These are phyloP conservation scores for Agonopterix heracliana DNA, from an alignment of 2,888 invertebrate species.

Conservation along the genomic window DNA sequence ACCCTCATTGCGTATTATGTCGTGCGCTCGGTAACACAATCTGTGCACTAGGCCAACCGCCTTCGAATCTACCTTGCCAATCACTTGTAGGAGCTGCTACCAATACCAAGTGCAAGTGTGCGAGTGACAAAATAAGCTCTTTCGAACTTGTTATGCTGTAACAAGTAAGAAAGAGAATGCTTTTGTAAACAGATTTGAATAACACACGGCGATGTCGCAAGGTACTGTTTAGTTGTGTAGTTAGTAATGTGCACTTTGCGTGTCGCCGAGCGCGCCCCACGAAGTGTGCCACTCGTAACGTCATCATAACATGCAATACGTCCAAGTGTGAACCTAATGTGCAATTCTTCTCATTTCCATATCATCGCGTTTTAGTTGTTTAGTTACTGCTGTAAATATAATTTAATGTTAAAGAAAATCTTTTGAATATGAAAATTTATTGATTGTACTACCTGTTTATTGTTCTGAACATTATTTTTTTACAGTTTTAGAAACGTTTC, in stretches of 20 bases:
- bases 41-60: too few species aligned
- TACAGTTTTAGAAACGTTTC: conserved; percentile 62
- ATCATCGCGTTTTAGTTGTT: conserved; percentile 67
- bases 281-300: conserved; percentile 36
- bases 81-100: too few species aligned
- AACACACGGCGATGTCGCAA: too few species aligned
- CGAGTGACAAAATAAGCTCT: too few species aligned
- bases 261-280: conserved; percentile 22
- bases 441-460: conserved; percentile 54
- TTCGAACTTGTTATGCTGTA: too few species aligned
- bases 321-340: conserved; percentile 68
- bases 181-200: too few species aligned
- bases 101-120: too few species aligned
- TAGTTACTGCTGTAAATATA: conserved; percentile 71
- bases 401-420: conserved; percentile 59
- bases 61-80: too few species aligned
- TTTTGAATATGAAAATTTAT: conserved; percentile 60
- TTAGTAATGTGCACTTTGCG: conserved; percentile 2
- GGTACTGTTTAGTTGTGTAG: too few species aligned
- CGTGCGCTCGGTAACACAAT: conserved; percentile 37
- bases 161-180: too few species aligned
- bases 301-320: conserved; percentile 57
- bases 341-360: conserved; percentile 74
- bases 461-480: conserved; percentile 64
- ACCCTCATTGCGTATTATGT: conserved; percentile 40